phyloP scores from a whole-genome alignment of 2,888 invertebrate species.

The Dryobotodes eremita region DNA sequence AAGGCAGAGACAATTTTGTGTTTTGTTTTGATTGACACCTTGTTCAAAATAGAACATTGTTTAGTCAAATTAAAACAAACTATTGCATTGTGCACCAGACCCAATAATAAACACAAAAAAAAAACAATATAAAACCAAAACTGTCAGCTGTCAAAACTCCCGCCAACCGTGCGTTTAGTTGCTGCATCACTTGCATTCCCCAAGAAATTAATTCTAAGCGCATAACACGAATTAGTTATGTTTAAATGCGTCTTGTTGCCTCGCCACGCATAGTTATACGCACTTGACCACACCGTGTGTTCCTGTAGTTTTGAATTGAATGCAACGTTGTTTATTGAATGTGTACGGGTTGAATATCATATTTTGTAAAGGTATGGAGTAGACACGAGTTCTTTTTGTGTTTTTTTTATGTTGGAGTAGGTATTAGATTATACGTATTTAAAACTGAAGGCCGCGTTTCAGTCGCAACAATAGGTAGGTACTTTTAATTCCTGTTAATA shows the following conservation, averaged over 20 bases:
- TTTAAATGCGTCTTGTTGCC: conserved; percentile 76
- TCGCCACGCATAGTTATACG: conserved; percentile 78
- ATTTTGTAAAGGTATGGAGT: conserved; percentile 74
- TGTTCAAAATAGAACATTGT: conserved; percentile 36
- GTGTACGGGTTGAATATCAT: conserved; percentile 77
- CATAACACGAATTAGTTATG: conserved; percentile 83
- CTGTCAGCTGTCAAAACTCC: conserved; percentile 71
- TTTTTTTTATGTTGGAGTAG: conserved; percentile 17
- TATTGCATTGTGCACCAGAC: conserved; percentile 37
- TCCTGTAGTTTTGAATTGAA: conserved; percentile 82
- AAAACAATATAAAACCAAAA: conserved; percentile 42
- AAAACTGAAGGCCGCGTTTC: background rate
- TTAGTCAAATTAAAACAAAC: conserved; percentile 12
- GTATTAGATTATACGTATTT: background rate
- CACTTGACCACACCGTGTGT: conserved; percentile 86
- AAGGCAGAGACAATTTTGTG: background rate
- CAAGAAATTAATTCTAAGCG: conserved; percentile 74
- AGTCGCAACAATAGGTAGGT: too few relatives aligned
- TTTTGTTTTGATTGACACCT: conserved; percentile 22
- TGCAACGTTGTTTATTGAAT: conserved; percentile 81
- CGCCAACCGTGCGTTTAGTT: conserved; percentile 71
- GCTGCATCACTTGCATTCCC: conserved; percentile 70
- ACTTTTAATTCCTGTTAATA: background rate
- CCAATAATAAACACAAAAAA: conserved; percentile 28
- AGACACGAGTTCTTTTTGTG: conserved; percentile 50